Evolutionary conservation across 2,113 vertebrate species (phyloP).

Genomic region (Gracilinanus agilis): DNA sequence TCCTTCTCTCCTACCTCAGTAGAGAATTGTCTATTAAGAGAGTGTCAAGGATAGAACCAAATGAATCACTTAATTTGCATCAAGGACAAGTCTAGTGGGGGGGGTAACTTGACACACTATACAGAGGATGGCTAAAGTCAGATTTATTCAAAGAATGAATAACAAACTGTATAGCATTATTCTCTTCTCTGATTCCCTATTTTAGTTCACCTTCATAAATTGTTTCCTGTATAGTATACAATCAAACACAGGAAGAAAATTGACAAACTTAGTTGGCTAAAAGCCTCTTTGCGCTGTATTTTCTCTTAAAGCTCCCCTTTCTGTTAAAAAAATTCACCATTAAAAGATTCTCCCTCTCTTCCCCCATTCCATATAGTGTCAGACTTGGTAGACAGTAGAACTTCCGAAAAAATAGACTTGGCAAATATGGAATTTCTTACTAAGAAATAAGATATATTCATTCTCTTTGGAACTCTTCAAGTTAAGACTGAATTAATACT

Average conservation of each 20-base stretch:
- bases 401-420: not conserved
- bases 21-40: slow-evolving; percentile 42
- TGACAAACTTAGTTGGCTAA: not conserved
- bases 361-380: not conserved
- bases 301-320: not conserved
- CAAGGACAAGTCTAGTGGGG: slow-evolving; percentile 29
- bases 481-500: not conserved
- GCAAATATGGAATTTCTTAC: not conserved
- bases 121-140: slow-evolving; percentile 8
- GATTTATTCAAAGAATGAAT: not conserved
- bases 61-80: slow-evolving; percentile 41
- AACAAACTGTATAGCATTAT: not conserved
- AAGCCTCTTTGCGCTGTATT: slow-evolving; percentile 38
- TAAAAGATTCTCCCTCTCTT: not conserved
- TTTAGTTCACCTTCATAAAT: not conserved
- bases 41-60: slow-evolving; percentile 35
- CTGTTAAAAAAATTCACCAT: not conserved
- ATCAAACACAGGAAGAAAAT: slow-evolving; percentile 30
- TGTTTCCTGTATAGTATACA: slow-evolving; percentile 31
- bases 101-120: not conserved
- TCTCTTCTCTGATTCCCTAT: not conserved
- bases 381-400: not conserved
- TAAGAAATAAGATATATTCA: not conserved
- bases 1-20: not conserved
- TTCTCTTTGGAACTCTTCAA: not conserved